Conservation (phyloP, 2,888 invertebrate species). For the Euplexia lucipara region DNA sequence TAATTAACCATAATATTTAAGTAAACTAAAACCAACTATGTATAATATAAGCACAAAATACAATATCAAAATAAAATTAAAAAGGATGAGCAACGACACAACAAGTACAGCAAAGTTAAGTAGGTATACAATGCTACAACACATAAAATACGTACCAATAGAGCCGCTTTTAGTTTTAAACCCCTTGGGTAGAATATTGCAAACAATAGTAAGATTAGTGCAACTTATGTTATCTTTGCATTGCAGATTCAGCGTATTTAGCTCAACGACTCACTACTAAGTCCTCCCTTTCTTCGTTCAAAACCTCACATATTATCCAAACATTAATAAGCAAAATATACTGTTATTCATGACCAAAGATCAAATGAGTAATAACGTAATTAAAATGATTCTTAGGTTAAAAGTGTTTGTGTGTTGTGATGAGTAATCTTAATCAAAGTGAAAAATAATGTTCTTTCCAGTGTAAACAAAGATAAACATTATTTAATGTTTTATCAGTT, state of each 20-base stretch:
- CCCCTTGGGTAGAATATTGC: slow-evolving; percentile 7
- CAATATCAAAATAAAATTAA: too few species aligned
- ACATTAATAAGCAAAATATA: slow-evolving; percentile 20
- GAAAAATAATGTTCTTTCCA: slow-evolving; percentile 39
- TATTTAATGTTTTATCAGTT: slow-evolving; percentile 38
- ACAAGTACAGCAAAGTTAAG: too few species aligned
- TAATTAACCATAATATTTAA: too few species aligned
- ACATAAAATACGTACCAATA: neutral
- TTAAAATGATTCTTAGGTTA: slow-evolving; percentile 30
- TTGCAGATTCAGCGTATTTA: slow-evolving; percentile 32
- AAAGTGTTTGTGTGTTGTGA: slow-evolving; percentile 16
- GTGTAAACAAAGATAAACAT: slow-evolving; percentile 37
- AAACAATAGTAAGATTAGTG: slow-evolving; percentile 26
- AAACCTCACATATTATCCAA: slow-evolving; percentile 14
- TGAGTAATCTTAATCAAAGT: slow-evolving; percentile 44
- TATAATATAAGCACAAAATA: too few species aligned
- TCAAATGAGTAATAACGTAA: slow-evolving; percentile 40
- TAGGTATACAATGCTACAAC: neutral
- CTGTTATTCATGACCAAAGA: slow-evolving; percentile 33
- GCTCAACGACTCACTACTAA: slow-evolving; percentile 3
- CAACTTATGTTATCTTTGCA: slow-evolving; percentile 28
- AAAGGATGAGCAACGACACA: too few species aligned
- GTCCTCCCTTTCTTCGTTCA: slow-evolving; percentile 24
- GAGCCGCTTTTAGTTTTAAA: slow-evolving; percentile 1
- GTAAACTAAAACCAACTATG: too few species aligned